phyloP scores from a whole-genome alignment of 2,113 vertebrate species.

The Columba janthina region DNA sequence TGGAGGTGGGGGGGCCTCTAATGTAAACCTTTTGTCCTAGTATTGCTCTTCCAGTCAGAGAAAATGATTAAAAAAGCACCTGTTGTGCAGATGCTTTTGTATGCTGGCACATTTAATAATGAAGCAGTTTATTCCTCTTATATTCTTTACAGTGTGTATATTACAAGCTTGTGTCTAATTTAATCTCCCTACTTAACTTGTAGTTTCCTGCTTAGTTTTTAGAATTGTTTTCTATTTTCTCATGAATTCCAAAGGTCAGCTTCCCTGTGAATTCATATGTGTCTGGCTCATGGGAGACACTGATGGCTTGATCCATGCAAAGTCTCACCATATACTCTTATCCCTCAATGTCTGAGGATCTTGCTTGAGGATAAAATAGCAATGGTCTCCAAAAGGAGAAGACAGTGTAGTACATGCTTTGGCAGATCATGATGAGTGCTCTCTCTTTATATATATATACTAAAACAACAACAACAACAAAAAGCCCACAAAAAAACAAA shows the following conservation, averaged over 20 bases:
- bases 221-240: not conserved
- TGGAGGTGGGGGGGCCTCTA: not conserved
- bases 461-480: not conserved
- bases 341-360: not conserved
- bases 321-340: not conserved
- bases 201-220: not conserved
- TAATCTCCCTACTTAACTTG: not conserved
- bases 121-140: not conserved
- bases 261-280: not conserved
- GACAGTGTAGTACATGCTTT: not conserved
- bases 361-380: not conserved
- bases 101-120: not conserved
- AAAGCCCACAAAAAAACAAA: too few species aligned
- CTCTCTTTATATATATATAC: too few species aligned
- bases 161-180: not conserved
- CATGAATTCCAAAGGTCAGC: not conserved
- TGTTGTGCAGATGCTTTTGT: not conserved
- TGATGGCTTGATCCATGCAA: not conserved
- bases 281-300: not conserved
- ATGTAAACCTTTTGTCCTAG: not conserved
- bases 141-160: not conserved
- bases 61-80: not conserved
- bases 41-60: not conserved
- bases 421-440: not conserved
- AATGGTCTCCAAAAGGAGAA: not conserved